Percentiles rank a stretch among this genome's conserved stretches.
These are phyloP conservation scores for Acanthococcus lagerstroemiae DNA, from an alignment of 2,888 invertebrate genomes.

Conservation along the genomic window DNA sequence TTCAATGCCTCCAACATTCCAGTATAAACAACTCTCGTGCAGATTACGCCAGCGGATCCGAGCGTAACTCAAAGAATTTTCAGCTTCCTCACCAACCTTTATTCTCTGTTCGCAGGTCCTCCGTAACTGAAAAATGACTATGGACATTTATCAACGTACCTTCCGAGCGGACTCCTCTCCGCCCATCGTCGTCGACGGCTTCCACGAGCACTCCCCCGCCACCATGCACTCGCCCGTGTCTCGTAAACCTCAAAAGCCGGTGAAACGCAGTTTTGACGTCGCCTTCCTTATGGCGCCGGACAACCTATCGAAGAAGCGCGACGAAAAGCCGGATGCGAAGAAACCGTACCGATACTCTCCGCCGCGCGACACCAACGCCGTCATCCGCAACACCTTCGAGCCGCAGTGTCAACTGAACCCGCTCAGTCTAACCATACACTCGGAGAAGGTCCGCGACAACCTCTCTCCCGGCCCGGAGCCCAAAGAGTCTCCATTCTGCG, in stretches of 20 bases:
- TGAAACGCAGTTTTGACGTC: conserved; percentile 77
- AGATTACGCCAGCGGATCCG: too few relatives aligned
- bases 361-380: not conserved
- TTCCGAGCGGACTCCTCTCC: conserved; percentile 20
- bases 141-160: conserved; percentile 29
- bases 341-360: conserved; percentile 7
- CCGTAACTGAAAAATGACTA: conserved; percentile 19
- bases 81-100: not conserved
- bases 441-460: not conserved
- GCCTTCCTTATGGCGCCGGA: conserved; percentile 83
- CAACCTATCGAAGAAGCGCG: conserved; percentile 44
- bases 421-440: conserved; percentile 13
- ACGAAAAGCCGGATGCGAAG: not conserved
- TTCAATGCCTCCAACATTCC: too few relatives aligned
- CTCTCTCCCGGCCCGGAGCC: not conserved
- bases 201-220: conserved; percentile 18
- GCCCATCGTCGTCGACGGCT: conserved; percentile 24
- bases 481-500: conserved; percentile 45
- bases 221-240: not conserved
- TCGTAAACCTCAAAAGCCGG: conserved; percentile 18
- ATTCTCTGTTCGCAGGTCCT: not conserved
- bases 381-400: not conserved
- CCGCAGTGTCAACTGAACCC: conserved; percentile 21
- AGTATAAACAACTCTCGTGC: too few relatives aligned
- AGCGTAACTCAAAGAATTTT: too few relatives aligned